Evolutionary conservation across 1,140 invertebrate species (phyloP).

Genomic region (Saccostrea echinata): DNA sequence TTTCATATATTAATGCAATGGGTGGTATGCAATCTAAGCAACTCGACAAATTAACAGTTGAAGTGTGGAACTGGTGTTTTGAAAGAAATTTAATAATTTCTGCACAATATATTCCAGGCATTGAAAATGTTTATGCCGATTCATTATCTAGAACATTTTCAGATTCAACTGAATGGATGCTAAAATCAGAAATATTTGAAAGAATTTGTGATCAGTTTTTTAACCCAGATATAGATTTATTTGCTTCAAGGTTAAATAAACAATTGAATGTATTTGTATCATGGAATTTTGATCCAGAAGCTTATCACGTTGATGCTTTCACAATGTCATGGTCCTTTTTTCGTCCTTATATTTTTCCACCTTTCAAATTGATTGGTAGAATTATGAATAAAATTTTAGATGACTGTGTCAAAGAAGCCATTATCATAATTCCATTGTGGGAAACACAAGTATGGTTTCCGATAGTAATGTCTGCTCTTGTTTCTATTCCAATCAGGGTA

Average conservation of each 20-base stretch:
- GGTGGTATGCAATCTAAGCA: constrained; percentile 44
- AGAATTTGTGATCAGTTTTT: constrained; percentile 42
- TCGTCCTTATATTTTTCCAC: constrained; percentile 46
- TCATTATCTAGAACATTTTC: constrained; percentile 46
- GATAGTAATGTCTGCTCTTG: constrained; percentile 20
- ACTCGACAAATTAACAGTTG: constrained; percentile 43
- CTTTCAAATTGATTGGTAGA: constrained; percentile 47
- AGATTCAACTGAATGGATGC: constrained; percentile 43
- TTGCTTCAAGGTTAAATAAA: constrained; percentile 54
- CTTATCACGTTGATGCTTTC: constrained; percentile 39
- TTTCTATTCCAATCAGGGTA: constrained; percentile 42
- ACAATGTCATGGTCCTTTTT: constrained; percentile 23
- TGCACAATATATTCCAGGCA: constrained; percentile 47
- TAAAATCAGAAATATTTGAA: constrained; percentile 53
- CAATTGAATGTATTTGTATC: constrained; percentile 42
- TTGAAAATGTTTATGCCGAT: constrained; percentile 53
- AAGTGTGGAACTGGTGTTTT: constrained; percentile 57
- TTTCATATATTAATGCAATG: constrained; percentile 54
- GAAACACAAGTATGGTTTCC: constrained; percentile 45
- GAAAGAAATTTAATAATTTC: too few species aligned
- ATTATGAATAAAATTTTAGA: constrained; percentile 39
- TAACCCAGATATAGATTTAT: constrained; percentile 52
- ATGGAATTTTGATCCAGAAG: constrained; percentile 38
- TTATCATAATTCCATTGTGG: constrained; percentile 47
- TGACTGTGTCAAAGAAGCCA: constrained; percentile 33